Base-by-base conservation (phyloP, 2,888 invertebrate species). In the Leuctra nigra region DNA sequence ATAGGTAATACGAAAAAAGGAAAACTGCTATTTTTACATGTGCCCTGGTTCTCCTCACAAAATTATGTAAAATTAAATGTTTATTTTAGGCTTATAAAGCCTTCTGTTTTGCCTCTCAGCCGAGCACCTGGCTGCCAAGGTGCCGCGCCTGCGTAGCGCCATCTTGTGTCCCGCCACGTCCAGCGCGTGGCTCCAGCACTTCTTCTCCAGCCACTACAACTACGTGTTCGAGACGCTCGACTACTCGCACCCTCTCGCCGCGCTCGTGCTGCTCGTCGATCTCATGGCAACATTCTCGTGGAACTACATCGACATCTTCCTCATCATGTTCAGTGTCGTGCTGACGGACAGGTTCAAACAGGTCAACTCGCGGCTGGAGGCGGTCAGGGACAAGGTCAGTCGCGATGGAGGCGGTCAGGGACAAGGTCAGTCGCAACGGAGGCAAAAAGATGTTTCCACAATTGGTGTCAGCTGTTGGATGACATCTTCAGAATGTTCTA, bases 221-320 rank as follows among this genome's bases (percentile, higher is more conserved):
- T 22, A 25, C 52, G 20, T 33, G 33, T 52, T 35, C 52, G 33
- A 52, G 6, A 20, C 33, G 11, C n/a, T 18, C 16, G 14, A 16
- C 29, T 52, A 35, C 52, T 14, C 18, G 14, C 35, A 16, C 4
- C n/a, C 25, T 2, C 22, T 36, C 1, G 25, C 14, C 35, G 25
- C 16, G 52, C n/a, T 52, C 14, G 47, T 46, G 22, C 13, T 23
- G 7, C 22, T 56, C 13, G 22, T 57, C 46, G 58, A 57, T 22
- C 16, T 53, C 20, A 53, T 55, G 6, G 60, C 57, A n/a, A 60
- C 60, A 2, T 61, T 61, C 50, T 48, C 36, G 9, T 61, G 61
- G 61, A 61, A 54, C 47, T 61, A 57, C 39, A 55, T 56, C n/a
- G 61, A 61, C 50, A 47, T 61, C 6, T 61, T 61, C 29, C 50